phyloP scores from a whole-genome alignment of 2,113 vertebrate genomes.

The Salvelinus fontinalis region DNA sequence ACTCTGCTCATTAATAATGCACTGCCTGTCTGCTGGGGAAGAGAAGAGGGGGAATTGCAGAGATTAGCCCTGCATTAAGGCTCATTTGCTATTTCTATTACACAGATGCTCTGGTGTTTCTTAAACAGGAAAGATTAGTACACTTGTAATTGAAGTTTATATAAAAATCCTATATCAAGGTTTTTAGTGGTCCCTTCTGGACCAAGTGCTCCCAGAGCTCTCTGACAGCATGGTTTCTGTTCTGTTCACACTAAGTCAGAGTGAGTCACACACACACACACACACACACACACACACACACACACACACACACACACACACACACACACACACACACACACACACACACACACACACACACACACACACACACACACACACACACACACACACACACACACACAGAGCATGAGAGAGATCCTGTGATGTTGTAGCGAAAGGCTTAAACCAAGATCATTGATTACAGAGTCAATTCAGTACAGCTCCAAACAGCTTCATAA shows the following conservation, averaged over 20 bases:
- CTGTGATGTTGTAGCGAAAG: not conserved
- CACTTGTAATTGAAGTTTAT: slow-evolving; percentile 51
- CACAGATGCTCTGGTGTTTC: slow-evolving; percentile 54
- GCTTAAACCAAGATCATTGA: too few species aligned
- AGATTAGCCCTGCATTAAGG: slow-evolving; percentile 68
- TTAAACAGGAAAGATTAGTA: slow-evolving; percentile 55
- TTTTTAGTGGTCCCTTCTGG: slow-evolving; percentile 21
- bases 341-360: not conserved
- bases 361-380: not conserved
- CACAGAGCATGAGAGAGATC: not conserved
- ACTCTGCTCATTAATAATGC: slow-evolving; percentile 67
- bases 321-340: too few species aligned
- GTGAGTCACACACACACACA: not conserved
- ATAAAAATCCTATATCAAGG: slow-evolving; percentile 44
- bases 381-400: not conserved
- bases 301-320: not conserved
- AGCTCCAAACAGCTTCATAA: not conserved
- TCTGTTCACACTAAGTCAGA: not conserved
- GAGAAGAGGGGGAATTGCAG: slow-evolving; percentile 55
- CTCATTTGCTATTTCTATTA: slow-evolving; percentile 61
- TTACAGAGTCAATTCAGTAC: not conserved
- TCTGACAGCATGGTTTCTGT: slow-evolving; percentile 6
- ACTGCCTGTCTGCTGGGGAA: slow-evolving; percentile 34
- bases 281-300: not conserved
- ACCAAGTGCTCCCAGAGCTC: not conserved